These are phyloP conservation scores for Candidula unifasciata DNA, from an alignment of 2,888 invertebrate genomes.

Conservation along the genomic window DNA sequence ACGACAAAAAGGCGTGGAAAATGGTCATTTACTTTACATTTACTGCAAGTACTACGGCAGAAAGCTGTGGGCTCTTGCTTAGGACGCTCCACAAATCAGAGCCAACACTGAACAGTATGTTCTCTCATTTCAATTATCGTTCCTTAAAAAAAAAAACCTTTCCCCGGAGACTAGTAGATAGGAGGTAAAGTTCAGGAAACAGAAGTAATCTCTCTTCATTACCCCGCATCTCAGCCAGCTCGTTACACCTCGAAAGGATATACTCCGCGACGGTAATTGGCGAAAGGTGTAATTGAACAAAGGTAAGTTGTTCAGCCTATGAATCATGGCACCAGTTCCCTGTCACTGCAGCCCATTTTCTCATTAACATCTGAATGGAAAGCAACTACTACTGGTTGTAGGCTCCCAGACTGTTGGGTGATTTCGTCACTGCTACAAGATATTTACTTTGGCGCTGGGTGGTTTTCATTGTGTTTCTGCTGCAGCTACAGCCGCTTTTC, in stretches of 20 bases:
- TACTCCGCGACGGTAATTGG: neutral
- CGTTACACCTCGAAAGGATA: neutral
- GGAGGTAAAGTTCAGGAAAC: neutral
- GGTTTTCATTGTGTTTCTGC: too few relatives aligned
- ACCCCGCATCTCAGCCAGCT: neutral
- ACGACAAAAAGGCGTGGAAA: too few relatives aligned
- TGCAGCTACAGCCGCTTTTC: too few relatives aligned
- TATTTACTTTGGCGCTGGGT: too few relatives aligned
- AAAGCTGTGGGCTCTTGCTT: too few relatives aligned
- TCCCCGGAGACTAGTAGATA: too few relatives aligned
- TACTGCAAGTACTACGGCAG: too few relatives aligned
- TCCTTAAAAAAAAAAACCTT: too few relatives aligned
- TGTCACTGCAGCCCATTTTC: conserved; percentile 35
- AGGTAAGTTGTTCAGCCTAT: conserved; percentile 12
- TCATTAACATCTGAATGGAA: conserved; percentile 29
- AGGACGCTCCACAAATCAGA: too few relatives aligned
- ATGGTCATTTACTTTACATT: too few relatives aligned
- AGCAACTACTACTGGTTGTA: neutral
- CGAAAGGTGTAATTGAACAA: conserved; percentile 21
- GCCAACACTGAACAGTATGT: too few relatives aligned
- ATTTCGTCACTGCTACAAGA: neutral
- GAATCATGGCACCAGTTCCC: neutral
- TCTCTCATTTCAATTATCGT: too few relatives aligned
- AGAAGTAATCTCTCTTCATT: neutral
- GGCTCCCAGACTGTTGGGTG: neutral